Percentiles rank a stretch among this genome's conserved stretches.
These are phyloP conservation scores for Orchestia grillus DNA, from an alignment of 1,140 invertebrate species.

Conservation along the genomic window DNA sequence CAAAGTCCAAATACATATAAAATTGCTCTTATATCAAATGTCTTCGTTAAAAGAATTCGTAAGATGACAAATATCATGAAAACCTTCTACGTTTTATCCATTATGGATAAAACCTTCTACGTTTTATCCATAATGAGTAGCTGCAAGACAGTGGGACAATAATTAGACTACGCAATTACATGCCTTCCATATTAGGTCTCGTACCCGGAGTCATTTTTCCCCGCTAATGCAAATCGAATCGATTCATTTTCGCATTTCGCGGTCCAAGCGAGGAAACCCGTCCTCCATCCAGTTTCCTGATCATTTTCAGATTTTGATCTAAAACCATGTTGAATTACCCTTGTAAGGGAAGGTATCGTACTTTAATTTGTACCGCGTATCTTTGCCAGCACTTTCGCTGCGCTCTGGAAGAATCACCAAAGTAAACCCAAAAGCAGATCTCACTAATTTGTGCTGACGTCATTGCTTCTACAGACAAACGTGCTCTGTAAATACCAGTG, in stretches of 20 bases:
- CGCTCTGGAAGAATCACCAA: slow-evolving; percentile 17
- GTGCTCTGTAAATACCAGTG: neutral
- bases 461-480: slow-evolving; percentile 52
- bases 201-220: neutral
- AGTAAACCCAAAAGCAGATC: slow-evolving; percentile 49
- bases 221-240: neutral
- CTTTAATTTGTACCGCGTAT: neutral
- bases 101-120: neutral
- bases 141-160: neutral
- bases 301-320: neutral
- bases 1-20: neutral
- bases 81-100: neutral
- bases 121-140: neutral
- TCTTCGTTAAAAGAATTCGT: neutral
- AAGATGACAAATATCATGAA: neutral
- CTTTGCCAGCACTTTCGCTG: slow-evolving; percentile 42
- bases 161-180: neutral
- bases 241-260: neutral
- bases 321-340: neutral
- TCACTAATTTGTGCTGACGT: slow-evolving; percentile 54
- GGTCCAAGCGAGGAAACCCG: neutral
- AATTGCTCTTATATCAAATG: neutral
- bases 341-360: neutral
- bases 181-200: neutral
- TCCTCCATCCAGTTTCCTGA: neutral